A percentile compares a stretch with the other conserved stretches of the same genome.
Conservation (phyloP, 2,888 invertebrate genomes). For the Ceratothoa steindachneri region DNA sequence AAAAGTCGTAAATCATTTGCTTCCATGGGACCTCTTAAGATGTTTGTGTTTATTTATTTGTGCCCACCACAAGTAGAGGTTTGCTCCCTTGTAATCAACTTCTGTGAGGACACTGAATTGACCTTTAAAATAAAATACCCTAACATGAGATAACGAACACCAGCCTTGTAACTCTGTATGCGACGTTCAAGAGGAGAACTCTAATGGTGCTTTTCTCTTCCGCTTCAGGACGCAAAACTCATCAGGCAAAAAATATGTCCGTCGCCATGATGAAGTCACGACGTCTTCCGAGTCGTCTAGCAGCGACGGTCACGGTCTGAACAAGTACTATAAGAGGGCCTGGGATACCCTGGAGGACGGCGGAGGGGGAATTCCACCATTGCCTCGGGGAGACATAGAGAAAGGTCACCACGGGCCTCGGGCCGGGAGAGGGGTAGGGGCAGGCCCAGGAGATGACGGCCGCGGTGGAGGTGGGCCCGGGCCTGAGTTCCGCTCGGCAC, state of each 20-base stretch:
- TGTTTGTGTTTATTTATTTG: no score
- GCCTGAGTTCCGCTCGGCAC: constrained; percentile 49
- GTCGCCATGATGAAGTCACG: constrained; percentile 85
- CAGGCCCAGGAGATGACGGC: constrained; percentile 29
- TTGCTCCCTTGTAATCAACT: no score
- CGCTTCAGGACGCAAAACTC: constrained; percentile 64
- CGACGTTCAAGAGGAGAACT: no score
- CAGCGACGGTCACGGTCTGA: constrained; percentile 76
- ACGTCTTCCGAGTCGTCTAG: constrained; percentile 81
- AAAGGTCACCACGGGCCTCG: constrained; percentile 48
- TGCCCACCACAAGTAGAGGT: no score
- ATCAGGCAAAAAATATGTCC: constrained; percentile 79
- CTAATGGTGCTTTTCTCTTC: no score
- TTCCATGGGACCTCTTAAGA: no score
- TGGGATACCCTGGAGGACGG: constrained; percentile 84
- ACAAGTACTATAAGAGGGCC: constrained; percentile 82
- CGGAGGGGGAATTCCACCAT: constrained; percentile 18
- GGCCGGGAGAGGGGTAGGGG: constrained; percentile 48
- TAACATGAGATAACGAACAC: no score
- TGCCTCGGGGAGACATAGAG: constrained; percentile 59
- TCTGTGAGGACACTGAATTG: no score
- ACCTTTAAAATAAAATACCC: no score
- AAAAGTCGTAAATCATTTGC: no score
- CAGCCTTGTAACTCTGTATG: no score
- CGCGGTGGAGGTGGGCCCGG: constrained; percentile 62